Conservation (phyloP, 2,113 vertebrate species). For the Cairina moschata region DNA sequence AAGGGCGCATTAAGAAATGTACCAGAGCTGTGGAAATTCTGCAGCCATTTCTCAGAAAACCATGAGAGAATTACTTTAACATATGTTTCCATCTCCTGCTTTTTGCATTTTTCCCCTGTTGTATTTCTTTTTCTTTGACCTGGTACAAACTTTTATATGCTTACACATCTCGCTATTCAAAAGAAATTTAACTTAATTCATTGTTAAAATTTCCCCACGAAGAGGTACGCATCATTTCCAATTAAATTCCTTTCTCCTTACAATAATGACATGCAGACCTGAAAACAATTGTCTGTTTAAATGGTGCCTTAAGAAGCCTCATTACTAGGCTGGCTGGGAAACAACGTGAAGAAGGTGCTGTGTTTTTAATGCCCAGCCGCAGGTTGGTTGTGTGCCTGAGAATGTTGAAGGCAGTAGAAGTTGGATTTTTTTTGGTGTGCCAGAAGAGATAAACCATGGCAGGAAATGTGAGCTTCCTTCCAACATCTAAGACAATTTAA, state of each 20-base stretch:
- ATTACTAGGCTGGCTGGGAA: accelerated
- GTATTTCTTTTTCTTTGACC: constrained; percentile 25
- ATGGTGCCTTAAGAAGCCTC: accelerated
- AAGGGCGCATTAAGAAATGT: constrained; percentile 31
- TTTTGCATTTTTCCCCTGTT: constrained; percentile 1
- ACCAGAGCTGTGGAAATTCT: constrained; percentile 60
- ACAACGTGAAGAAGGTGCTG: background rate
- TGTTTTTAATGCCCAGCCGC: accelerated
- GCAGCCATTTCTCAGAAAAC: constrained; percentile 62
- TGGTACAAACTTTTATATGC: background rate
- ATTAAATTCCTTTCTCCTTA: accelerated
- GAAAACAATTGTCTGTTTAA: accelerated
- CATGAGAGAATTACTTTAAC: constrained; percentile 38
- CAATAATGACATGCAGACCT: accelerated
- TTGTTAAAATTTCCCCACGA: background rate
- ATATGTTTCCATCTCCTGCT: constrained; percentile 44
- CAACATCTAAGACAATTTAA: background rate
- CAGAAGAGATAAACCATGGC: background rate
- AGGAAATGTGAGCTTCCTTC: background rate
- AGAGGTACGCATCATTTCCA: background rate
- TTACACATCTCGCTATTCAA: background rate
- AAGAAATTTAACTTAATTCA: background rate
- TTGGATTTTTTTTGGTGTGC: accelerated
- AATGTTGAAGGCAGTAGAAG: accelerated
- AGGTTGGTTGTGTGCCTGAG: accelerated